A percentile compares a stretch with the other conserved stretches of the same genome.
phyloP scores from a whole-genome alignment of 92 coral and sea anemone species.

The Palythoa heliodiscus region DNA sequence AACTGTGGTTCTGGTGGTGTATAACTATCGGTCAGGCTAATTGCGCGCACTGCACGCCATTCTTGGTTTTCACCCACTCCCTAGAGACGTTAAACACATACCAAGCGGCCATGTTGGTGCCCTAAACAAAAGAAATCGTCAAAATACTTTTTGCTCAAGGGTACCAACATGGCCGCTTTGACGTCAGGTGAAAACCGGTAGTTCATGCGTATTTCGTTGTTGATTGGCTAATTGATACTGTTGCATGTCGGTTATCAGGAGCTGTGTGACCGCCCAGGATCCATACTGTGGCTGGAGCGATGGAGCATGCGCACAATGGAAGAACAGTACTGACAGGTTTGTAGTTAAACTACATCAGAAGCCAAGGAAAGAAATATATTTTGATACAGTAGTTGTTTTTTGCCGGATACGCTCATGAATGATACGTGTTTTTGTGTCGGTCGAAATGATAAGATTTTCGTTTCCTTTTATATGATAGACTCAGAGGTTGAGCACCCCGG shows the following conservation, averaged over 20 bases:
- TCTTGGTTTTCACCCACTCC: too few species aligned
- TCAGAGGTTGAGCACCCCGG: too few species aligned
- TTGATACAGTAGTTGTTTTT: background rate
- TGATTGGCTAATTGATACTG: background rate
- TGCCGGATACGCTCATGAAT: background rate
- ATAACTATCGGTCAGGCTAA: background rate
- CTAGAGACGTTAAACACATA: too few species aligned
- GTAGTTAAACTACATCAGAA: background rate
- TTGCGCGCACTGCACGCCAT: background rate
- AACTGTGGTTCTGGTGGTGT: too few species aligned
- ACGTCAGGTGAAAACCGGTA: too few species aligned
- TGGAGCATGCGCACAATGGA: constrained; percentile 61
- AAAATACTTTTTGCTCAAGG: too few species aligned
- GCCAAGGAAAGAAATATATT: background rate
- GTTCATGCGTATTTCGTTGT: background rate
- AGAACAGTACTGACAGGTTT: constrained; percentile 44
- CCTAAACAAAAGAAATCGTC: too few species aligned
- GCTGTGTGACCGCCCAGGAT: constrained; percentile 68
- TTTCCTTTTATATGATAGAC: too few species aligned
- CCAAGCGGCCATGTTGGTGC: too few species aligned
- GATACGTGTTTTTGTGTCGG: background rate
- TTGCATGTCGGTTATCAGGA: constrained; percentile 29
- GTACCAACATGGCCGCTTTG: too few species aligned
- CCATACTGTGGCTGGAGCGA: constrained; percentile 90
- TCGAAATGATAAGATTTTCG: background rate